Evolutionary conservation across 2,113 vertebrate genomes (phyloP).

Genomic region (Acinonyx jubatus): DNA sequence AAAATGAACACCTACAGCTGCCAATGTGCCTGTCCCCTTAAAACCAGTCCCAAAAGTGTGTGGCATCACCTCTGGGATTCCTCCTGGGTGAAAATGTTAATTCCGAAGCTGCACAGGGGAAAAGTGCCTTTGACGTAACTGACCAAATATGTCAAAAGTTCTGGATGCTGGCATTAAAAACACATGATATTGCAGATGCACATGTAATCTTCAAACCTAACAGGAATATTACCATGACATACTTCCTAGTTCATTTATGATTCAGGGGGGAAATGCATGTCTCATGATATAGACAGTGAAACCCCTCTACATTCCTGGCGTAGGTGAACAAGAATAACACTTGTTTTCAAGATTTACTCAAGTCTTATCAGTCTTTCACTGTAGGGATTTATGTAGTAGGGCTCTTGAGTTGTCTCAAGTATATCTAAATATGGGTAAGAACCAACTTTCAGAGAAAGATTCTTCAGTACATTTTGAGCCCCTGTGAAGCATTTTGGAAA

Average conservation of each 20-base stretch:
- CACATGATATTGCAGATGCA: neutral
- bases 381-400: neutral
- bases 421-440: neutral
- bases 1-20: neutral
- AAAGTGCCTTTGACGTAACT: neutral
- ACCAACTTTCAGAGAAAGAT: neutral
- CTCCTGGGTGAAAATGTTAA: neutral
- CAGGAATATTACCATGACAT: neutral
- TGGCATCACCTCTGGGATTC: neutral
- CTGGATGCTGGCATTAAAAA: neutral
- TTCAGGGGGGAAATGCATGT: neutral
- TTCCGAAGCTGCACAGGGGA: neutral
- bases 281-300: neutral
- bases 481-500: slow-evolving; percentile 56
- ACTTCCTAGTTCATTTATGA: neutral
- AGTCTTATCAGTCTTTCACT: neutral
- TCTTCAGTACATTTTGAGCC: neutral
- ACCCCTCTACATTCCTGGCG: slow-evolving; percentile 13
- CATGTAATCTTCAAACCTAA: neutral
- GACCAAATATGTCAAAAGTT: neutral
- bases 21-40: neutral
- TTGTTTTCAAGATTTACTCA: neutral
- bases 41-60: neutral
- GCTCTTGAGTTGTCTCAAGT: neutral
- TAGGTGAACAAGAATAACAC: neutral